These are phyloP conservation scores for Tyto alba DNA, from an alignment of 2,113 vertebrate genomes.

Conservation along the genomic window DNA sequence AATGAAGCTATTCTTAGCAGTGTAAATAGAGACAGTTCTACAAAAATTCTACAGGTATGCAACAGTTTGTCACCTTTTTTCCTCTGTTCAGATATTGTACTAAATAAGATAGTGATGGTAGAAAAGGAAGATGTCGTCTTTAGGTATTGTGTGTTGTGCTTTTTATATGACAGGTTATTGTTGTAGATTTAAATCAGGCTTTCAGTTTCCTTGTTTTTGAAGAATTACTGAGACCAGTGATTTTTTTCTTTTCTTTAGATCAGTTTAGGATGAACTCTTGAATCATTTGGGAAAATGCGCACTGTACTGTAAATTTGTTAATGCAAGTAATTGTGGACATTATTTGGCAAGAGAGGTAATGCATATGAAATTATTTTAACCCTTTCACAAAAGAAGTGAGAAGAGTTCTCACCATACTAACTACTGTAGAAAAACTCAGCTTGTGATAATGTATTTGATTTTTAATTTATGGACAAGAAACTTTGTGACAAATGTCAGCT, in stretches of 20 bases:
- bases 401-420: not conserved
- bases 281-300: not conserved
- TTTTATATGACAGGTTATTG: not conserved
- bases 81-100: not conserved
- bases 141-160: not conserved
- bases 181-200: not conserved
- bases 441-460: not conserved
- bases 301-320: not conserved
- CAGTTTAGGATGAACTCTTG: not conserved
- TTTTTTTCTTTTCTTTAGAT: not conserved
- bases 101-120: not conserved
- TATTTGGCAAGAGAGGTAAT: not conserved
- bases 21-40: not conserved
- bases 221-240: not conserved
- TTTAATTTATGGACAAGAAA: not conserved
- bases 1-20: not conserved
- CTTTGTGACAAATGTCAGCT: not conserved
- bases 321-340: not conserved
- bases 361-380: not conserved
- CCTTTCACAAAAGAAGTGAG: not conserved
- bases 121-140: not conserved
- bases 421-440: not conserved
- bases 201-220: not conserved
- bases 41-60: not conserved
- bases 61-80: not conserved